phyloP scores from a whole-genome alignment of 92 coral and sea anemone genomes.

The Metridium senile region DNA sequence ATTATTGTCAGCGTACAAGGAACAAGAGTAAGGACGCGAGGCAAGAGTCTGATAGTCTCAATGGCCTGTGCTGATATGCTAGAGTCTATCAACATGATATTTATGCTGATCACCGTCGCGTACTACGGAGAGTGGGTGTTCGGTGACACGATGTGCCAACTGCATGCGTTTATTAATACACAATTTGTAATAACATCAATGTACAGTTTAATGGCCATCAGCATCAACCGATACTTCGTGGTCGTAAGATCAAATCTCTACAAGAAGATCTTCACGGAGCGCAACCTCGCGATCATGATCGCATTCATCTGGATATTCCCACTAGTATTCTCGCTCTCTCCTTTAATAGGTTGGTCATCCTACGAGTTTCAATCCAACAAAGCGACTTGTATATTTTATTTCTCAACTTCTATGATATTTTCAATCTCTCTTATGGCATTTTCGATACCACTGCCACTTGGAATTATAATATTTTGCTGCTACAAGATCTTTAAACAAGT shows the following conservation, averaged over 20 bases:
- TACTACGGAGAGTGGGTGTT: slow-evolving; percentile 50
- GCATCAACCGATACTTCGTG: slow-evolving; percentile 51
- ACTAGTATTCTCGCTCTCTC: slow-evolving; percentile 58
- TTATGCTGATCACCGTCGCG: slow-evolving; percentile 45
- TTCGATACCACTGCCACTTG: slow-evolving; percentile 54
- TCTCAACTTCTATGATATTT: slow-evolving; percentile 47
- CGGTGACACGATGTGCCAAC: slow-evolving; percentile 34
- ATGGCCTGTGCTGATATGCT: slow-evolving; percentile 47
- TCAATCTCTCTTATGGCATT: slow-evolving; percentile 38
- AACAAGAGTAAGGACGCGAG: slow-evolving; percentile 45
- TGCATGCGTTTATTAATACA: slow-evolving; percentile 45
- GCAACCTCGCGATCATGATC: slow-evolving; percentile 30
- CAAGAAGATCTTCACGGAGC: slow-evolving; percentile 33
- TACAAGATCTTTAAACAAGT: slow-evolving; percentile 66
- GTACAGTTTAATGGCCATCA: slow-evolving; percentile 47
- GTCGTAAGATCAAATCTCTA: slow-evolving; percentile 48
- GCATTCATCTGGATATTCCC: slow-evolving; percentile 63
- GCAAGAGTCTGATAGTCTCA: slow-evolving; percentile 49
- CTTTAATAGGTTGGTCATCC: slow-evolving; percentile 69
- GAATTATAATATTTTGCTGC: slow-evolving; percentile 51
- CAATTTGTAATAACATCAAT: slow-evolving; percentile 51
- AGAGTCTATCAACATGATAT: slow-evolving; percentile 48
- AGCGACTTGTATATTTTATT: slow-evolving; percentile 60
- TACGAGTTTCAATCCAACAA: slow-evolving; percentile 67
- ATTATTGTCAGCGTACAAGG: slow-evolving; percentile 50